These are phyloP conservation scores for Microctenopoma lineatum DNA, from an alignment of 2,797 vertebrate species.

Conservation along the genomic window DNA sequence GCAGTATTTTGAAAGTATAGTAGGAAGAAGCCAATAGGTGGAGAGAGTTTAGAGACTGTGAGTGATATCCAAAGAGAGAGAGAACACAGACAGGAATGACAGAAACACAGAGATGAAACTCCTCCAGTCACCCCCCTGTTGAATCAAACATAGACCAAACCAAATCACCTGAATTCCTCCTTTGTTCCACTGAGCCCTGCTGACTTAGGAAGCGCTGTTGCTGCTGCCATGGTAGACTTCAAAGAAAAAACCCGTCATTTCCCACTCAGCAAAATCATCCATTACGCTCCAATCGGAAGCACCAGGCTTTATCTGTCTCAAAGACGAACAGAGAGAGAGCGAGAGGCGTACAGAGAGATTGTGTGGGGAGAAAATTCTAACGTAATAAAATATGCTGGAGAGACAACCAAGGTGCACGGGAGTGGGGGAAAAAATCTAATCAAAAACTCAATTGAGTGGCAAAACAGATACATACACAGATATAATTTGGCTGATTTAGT, in stretches of 20 bases:
- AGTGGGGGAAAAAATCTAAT: conserved; percentile 56
- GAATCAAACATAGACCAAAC: conserved; percentile 49
- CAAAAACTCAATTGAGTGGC: conserved; percentile 64
- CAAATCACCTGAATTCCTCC: conserved; percentile 45
- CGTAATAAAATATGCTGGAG: conserved; percentile 59
- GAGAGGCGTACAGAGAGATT: conserved; percentile 9
- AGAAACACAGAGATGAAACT: conserved; percentile 33
- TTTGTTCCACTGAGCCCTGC: conserved; percentile 46
- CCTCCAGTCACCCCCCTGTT: conserved; percentile 17
- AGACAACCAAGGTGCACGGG: conserved; percentile 38
- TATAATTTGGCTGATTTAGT: conserved; percentile 64
- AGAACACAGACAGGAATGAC: conserved; percentile 20
- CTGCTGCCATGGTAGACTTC: conserved; percentile 51
- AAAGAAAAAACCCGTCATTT: conserved; percentile 67
- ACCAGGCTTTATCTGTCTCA: conserved; percentile 52
- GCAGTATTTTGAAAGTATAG: neutral
- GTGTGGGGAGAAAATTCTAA: conserved; percentile 45
- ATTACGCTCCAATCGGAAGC: conserved; percentile 54
- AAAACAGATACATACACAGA: conserved; percentile 59
- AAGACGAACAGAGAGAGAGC: conserved; percentile 23
- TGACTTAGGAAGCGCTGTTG: conserved; percentile 36
- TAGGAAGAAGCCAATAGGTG: neutral
- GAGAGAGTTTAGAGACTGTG: conserved; percentile 6
- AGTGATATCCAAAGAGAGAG: conserved; percentile 14
- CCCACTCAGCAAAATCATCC: conserved; percentile 67